Conservation (phyloP, 2,888 invertebrate genomes). For the Epirrhoe tristata region DNA sequence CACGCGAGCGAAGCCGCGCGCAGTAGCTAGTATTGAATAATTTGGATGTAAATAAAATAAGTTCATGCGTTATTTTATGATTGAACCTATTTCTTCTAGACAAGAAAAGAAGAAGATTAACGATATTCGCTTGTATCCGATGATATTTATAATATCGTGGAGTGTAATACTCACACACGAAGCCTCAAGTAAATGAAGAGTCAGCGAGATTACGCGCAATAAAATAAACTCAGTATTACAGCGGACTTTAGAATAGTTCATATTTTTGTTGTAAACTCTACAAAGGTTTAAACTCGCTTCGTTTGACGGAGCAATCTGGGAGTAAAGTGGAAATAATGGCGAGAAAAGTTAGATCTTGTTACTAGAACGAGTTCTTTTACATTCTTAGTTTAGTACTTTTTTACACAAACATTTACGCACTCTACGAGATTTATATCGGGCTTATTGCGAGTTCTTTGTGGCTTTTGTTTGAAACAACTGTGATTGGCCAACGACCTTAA, state of each 20-base stretch:
- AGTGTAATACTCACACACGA: constrained; percentile 17
- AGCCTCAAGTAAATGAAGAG: constrained; percentile 37
- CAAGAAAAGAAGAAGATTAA: too few species aligned
- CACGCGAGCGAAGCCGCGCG: too few species aligned
- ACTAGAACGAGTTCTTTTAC: constrained; percentile 23
- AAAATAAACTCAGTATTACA: constrained; percentile 39
- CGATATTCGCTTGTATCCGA: background rate
- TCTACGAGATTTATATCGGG: background rate
- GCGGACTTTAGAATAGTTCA: constrained; percentile 36
- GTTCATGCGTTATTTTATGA: too few species aligned
- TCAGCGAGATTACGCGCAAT: constrained; percentile 43
- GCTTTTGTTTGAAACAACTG: background rate
- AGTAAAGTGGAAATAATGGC: constrained; percentile 29
- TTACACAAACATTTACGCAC: constrained; percentile 1
- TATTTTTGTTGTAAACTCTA: constrained; percentile 37
- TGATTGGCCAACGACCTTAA: background rate
- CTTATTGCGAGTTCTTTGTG: background rate
- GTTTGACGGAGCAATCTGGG: constrained; percentile 33
- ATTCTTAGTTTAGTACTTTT: constrained; percentile 14
- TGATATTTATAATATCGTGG: constrained; percentile 8
- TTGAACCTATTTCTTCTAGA: too few species aligned
- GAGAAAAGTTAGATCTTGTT: constrained; percentile 20
- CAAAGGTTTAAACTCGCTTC: constrained; percentile 29
- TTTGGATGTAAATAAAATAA: too few species aligned
- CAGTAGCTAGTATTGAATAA: too few species aligned